Evolutionary conservation across 2,888 invertebrate genomes (phyloP).

Genomic region (Perizoma flavofasciatum): DNA sequence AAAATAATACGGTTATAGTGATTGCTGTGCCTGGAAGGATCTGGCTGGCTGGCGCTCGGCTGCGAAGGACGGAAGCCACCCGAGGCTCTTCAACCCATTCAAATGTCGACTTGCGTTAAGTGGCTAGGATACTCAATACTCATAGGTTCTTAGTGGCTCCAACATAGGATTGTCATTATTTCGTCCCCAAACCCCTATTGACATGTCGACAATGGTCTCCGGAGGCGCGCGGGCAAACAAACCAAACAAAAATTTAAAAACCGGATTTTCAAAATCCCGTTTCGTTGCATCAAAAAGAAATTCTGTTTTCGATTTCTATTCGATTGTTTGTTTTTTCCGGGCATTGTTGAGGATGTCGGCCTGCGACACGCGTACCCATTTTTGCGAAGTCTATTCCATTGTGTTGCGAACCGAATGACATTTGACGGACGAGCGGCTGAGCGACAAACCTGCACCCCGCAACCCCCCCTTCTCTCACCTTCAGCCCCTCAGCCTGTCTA

Average conservation of each 20-base stretch:
- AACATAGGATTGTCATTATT: conserved; percentile 50
- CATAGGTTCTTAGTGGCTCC: conserved; percentile 33
- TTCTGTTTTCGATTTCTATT: conserved; percentile 83
- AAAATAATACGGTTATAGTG: no score
- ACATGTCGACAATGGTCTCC: conserved; percentile 60
- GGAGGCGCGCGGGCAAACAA: conserved; percentile 58
- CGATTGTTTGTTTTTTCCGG: conserved; percentile 79
- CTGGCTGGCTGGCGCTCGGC: conserved; percentile 2
- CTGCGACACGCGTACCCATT: conserved; percentile 78
- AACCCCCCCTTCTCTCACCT: conserved; percentile 4
- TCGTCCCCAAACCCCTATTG: conserved; percentile 46
- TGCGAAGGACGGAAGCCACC: conserved; percentile 30
- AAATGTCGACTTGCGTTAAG: conserved; percentile 31
- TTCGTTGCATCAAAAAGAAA: conserved; percentile 75
- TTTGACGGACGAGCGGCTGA: conserved; percentile 70
- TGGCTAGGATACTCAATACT: conserved; percentile 19
- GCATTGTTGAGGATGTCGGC: conserved; percentile 73
- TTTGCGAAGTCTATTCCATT: conserved; percentile 80
- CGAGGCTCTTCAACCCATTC: conserved; percentile 31
- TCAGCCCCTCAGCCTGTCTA: conserved; percentile 14
- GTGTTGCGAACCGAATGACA: conserved; percentile 74
- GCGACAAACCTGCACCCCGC: conserved; percentile 45
- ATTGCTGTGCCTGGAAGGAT: background rate
- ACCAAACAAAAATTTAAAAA: conserved; percentile 71
- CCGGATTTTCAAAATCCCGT: conserved; percentile 83